A percentile compares a stretch with the other conserved stretches of the same genome.
Evolutionary conservation across 2,888 invertebrate species (phyloP).

Genomic region (Macropis europaea): DNA sequence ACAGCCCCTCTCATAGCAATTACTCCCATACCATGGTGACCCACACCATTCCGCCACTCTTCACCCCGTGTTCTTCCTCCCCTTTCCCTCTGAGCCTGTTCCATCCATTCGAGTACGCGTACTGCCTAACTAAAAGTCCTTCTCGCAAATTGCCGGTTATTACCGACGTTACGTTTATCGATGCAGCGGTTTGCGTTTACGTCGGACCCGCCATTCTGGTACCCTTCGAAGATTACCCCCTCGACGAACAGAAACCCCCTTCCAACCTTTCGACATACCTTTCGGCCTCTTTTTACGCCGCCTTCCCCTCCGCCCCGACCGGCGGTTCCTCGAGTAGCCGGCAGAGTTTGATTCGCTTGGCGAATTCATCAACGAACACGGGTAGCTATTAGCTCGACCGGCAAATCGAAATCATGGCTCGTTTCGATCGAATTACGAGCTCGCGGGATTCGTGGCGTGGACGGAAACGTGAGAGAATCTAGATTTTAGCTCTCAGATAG

Average conservation of each 20-base stretch:
- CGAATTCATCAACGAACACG: constrained; percentile 37
- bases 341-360: constrained; percentile 25
- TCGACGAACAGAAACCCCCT: background rate
- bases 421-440: constrained; percentile 17
- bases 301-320: background rate
- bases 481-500: no score
- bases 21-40: constrained; percentile 64
- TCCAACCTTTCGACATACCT: constrained; percentile 18
- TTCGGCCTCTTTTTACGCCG: constrained; percentile 26
- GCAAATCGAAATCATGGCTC: constrained; percentile 18
- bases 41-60: constrained; percentile 50
- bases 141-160: constrained; percentile 78
- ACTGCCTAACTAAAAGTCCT: constrained; percentile 76
- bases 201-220: constrained; percentile 47
- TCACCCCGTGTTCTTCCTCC: constrained; percentile 28
- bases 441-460: no score
- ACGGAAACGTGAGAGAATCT: no score
- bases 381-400: constrained; percentile 34
- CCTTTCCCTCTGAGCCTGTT: constrained; percentile 28
- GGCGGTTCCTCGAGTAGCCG: no score
- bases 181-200: constrained; percentile 70
- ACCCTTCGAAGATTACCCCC: constrained; percentile 36
- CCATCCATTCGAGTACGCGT: constrained; percentile 59
- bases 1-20: constrained; percentile 67
- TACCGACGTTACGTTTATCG: constrained; percentile 75